These are phyloP conservation scores for Drosophila santomea DNA, from an alignment of 1,140 invertebrate species.

Conservation along the genomic window DNA sequence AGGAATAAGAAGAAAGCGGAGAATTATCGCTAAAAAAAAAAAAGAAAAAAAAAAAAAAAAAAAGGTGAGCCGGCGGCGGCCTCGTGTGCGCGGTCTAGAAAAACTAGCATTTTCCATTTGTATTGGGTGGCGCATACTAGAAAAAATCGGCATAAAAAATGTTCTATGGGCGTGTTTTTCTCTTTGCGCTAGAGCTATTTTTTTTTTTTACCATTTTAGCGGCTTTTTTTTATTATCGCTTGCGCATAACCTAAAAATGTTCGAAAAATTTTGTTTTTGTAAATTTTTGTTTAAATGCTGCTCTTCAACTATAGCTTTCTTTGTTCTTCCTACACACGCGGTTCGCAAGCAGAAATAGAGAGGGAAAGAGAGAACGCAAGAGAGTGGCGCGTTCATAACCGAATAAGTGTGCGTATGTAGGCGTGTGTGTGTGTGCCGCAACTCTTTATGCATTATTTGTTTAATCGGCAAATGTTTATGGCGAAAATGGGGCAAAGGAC, in stretches of 20 bases:
- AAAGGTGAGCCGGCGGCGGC: conserved; percentile 37
- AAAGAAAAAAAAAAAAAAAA: conserved; percentile 15
- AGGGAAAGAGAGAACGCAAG: conserved; percentile 14
- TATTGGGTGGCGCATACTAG: conserved; percentile 30
- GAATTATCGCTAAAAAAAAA: conserved; percentile 12
- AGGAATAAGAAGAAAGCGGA: conserved; percentile 8
- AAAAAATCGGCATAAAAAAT: neutral
- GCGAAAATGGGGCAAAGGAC: neutral
- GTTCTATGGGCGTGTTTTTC: conserved; percentile 24
- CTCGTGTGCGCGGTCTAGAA: conserved; percentile 38
- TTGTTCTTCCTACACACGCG: conserved; percentile 72
- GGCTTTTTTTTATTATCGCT: conserved; percentile 54
- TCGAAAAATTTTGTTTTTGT: conserved; percentile 65
- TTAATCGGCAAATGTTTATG: conserved; percentile 34
- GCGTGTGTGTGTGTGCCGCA: conserved; percentile 25
- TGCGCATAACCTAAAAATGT: conserved; percentile 67
- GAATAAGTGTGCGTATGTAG: conserved; percentile 8
- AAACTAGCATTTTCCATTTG: conserved; percentile 38
- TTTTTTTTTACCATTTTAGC: conserved; percentile 51
- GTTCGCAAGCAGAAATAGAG: conserved; percentile 37
- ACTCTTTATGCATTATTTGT: conserved; percentile 42
- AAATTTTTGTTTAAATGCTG: conserved; percentile 67
- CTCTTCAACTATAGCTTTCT: conserved; percentile 62
- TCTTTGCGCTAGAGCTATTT: neutral
- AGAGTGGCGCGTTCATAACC: conserved; percentile 54